These are phyloP conservation scores for Drosophila grimshawi DNA, from an alignment of 1,140 invertebrate species.

Conservation along the genomic window DNA sequence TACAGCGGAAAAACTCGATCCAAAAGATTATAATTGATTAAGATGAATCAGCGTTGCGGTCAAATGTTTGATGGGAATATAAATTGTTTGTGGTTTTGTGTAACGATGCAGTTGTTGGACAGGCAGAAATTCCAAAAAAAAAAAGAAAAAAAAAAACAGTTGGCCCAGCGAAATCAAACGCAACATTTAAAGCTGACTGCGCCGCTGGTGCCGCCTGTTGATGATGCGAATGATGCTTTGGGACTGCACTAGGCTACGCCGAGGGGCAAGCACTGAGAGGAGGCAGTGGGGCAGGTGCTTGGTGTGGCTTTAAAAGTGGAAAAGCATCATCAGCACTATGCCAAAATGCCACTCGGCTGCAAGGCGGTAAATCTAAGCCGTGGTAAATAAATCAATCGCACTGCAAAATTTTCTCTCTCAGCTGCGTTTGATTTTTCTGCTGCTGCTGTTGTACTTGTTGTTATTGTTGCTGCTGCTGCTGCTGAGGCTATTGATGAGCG, in stretches of 20 bases:
- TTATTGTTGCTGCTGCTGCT: conserved; percentile 27
- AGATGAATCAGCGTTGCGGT: conserved; percentile 83
- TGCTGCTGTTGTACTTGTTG: conserved; percentile 40
- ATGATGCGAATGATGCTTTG: conserved; percentile 52
- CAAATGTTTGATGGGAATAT: conserved; percentile 84
- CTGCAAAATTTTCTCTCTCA: conserved; percentile 59
- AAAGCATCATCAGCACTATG: conserved; percentile 77
- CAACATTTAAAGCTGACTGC: conserved; percentile 64
- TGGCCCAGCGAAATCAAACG: conserved; percentile 79
- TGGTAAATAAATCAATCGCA: conserved; percentile 82
- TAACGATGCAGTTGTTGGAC: conserved; percentile 67
- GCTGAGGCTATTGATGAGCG: conserved; percentile 78
- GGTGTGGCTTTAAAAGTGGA: conserved; percentile 37
- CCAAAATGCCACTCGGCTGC: conserved; percentile 75
- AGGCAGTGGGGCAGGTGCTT: neutral
- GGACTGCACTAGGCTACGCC: conserved; percentile 29
- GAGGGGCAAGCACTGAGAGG: conserved; percentile 2
- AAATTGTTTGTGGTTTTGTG: conserved; percentile 84
- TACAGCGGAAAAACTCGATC: conserved; percentile 65
- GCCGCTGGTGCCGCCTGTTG: conserved; percentile 59
- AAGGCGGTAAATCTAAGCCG: conserved; percentile 82
- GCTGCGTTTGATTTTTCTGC: conserved; percentile 69
- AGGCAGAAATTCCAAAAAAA: conserved; percentile 38
- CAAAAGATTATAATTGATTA: conserved; percentile 84
- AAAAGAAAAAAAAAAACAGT: conserved; percentile 32